Percentiles rank a stretch among this genome's conserved stretches.
Conservation (phyloP, 2,797 vertebrate genomes). For the Ataeniobius toweri region DNA sequence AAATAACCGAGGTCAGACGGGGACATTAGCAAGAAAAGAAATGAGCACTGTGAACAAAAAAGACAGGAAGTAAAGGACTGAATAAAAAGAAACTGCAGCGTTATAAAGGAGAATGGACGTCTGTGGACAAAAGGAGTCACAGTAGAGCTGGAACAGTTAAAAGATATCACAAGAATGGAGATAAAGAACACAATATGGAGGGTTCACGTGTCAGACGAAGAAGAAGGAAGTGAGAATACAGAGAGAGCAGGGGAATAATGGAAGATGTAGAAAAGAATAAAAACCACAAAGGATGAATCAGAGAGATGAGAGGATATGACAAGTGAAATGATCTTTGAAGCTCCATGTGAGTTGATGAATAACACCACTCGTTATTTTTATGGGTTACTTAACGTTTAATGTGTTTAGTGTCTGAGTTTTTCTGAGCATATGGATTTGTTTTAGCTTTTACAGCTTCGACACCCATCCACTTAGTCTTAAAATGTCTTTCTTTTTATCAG, state of each 20-base stretch:
- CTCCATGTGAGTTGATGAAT: background rate
- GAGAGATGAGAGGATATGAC: background rate
- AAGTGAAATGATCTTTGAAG: conserved; percentile 7
- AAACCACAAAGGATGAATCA: background rate
- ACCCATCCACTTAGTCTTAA: background rate
- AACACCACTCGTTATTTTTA: background rate
- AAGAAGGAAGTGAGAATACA: background rate
- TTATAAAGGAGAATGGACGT: background rate
- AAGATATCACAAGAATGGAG: background rate
- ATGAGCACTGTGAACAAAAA: background rate
- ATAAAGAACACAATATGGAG: conserved; percentile 1
- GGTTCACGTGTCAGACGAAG: background rate
- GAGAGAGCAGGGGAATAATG: background rate
- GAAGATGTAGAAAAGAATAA: background rate
- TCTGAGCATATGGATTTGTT: background rate
- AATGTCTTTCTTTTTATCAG: background rate
- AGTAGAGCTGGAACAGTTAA: background rate
- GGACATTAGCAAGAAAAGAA: background rate
- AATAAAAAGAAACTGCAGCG: background rate
- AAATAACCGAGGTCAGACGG: background rate
- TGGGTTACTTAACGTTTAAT: background rate
- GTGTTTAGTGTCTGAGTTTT: background rate
- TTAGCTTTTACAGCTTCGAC: background rate
- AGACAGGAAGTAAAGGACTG: background rate
- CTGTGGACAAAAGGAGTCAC: background rate